Evolutionary conservation across 2,888 invertebrate species (phyloP).

Genomic region (Halocaridina rubra): DNA sequence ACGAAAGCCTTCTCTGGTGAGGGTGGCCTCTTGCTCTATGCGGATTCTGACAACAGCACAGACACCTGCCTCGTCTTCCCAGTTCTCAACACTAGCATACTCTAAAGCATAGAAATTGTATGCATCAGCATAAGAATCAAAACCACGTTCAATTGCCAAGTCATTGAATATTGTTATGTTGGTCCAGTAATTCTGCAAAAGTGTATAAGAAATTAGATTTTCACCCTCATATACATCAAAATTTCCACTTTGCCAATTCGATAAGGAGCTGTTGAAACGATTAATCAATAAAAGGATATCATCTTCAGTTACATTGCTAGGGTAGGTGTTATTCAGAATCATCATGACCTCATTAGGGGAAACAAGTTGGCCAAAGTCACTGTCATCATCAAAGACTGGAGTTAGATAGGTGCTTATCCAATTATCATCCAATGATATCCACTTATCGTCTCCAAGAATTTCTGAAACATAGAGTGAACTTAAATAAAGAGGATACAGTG

Average conservation of each 20-base stretch:
- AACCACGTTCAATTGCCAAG: background rate
- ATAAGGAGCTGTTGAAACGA: background rate
- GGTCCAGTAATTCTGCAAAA: background rate
- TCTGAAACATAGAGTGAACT: too few species aligned
- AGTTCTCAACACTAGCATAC: background rate
- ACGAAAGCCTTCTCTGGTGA: background rate
- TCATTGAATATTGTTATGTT: background rate
- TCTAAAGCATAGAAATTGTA: too few species aligned
- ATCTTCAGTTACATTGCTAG: background rate
- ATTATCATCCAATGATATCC: background rate
- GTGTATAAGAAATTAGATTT: background rate
- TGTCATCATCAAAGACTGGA: background rate
- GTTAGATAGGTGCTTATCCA: background rate
- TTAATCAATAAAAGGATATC: background rate
- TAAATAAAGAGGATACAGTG: too few species aligned
- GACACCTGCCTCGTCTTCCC: background rate
- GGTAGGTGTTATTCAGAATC: background rate
- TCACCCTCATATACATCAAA: background rate
- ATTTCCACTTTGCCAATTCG: background rate
- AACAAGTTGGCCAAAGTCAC: background rate
- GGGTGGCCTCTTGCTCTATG: background rate
- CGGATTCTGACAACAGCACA: background rate
- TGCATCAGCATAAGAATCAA: background rate
- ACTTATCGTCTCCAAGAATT: background rate
- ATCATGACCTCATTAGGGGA: background rate